A percentile compares a stretch with the other conserved stretches of the same genome.
Evolutionary conservation across 2,797 vertebrate genomes (phyloP).

Genomic region (Dallia pectoralis): DNA sequence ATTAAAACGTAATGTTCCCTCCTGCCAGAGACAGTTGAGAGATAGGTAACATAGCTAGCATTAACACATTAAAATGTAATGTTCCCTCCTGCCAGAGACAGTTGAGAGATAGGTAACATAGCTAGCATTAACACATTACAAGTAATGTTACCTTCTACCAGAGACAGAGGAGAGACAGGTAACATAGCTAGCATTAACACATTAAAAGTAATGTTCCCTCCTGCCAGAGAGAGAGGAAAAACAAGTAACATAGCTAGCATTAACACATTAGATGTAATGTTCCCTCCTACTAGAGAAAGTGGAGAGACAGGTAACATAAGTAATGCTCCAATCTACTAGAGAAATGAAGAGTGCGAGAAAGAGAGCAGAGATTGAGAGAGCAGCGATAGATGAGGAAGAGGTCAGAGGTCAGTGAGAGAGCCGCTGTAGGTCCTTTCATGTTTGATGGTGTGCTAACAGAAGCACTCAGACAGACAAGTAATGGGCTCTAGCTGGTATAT

Average conservation of each 20-base stretch:
- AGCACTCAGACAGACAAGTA: conserved; percentile 10
- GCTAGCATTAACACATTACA: background rate
- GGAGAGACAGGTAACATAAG: conserved; percentile 16
- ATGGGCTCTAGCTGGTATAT: background rate
- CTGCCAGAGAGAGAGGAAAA: conserved; percentile 17
- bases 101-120: background rate
- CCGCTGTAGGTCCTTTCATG: conserved; percentile 34
- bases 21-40: background rate
- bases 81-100: no score
- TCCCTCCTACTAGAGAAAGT: conserved; percentile 15
- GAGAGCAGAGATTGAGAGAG: background rate
- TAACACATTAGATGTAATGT: no score
- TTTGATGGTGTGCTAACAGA: conserved; percentile 25
- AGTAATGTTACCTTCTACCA: no score
- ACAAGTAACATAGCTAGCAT: conserved; percentile 21
- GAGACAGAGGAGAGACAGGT: conserved; percentile 17
- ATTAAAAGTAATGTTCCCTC: no score
- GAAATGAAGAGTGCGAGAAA: no score
- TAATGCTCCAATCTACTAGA: no score
- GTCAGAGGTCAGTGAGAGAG: conserved; percentile 18
- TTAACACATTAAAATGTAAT: no score
- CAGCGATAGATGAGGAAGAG: no score
- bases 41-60: background rate
- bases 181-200: conserved; percentile 20
- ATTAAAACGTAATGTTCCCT: no score